These are phyloP conservation scores for Artibeus jamaicensis DNA, from an alignment of 2,797 vertebrate species.

Conservation along the genomic window DNA sequence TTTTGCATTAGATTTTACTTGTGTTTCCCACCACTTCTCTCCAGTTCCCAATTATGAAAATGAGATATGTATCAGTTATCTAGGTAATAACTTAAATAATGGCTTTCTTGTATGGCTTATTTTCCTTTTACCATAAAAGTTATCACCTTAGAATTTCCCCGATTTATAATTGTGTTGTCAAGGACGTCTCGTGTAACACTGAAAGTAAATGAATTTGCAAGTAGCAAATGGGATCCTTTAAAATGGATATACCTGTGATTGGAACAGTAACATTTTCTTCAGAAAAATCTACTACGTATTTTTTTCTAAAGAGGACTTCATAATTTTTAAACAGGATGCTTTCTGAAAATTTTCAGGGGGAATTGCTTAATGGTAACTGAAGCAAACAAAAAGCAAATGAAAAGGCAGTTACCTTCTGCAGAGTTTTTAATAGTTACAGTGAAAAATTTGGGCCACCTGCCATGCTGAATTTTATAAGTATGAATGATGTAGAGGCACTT, in stretches of 20 bases:
- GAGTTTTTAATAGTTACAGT: slow-evolving; percentile 61
- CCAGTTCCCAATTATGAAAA: background rate
- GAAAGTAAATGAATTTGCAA: slow-evolving; percentile 22
- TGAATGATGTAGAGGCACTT: slow-evolving; percentile 46
- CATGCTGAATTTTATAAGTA: slow-evolving; percentile 68
- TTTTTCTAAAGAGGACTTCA: background rate
- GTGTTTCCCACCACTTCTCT: background rate
- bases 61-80: background rate
- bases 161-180: slow-evolving; percentile 37
- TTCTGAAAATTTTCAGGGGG: background rate
- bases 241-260: background rate
- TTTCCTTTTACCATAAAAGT: slow-evolving; percentile 38
- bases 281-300: background rate
- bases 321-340: slow-evolving; percentile 13
- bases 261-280: background rate
- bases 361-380: slow-evolving; percentile 8
- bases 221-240: background rate
- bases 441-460: slow-evolving; percentile 25
- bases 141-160: background rate
- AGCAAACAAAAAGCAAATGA: slow-evolving; percentile 34
- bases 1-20: background rate
- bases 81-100: slow-evolving; percentile 1
- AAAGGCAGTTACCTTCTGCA: slow-evolving; percentile 3
- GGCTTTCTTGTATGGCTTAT: background rate
- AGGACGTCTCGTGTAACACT: background rate